phyloP scores from a whole-genome alignment of 2,797 vertebrate genomes.

The Pyrrhura leucotis region DNA sequence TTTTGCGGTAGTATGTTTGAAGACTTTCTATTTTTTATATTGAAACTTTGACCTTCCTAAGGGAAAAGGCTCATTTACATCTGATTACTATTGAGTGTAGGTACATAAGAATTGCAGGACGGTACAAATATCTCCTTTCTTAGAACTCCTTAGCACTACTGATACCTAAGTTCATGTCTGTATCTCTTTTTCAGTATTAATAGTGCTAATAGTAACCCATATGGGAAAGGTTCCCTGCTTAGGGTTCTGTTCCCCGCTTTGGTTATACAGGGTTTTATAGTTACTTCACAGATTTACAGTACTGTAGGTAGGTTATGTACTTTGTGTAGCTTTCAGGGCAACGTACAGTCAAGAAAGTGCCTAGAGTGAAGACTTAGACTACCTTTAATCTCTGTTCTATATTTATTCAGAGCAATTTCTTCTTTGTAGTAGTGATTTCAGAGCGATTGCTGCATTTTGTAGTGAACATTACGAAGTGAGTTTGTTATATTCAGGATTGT shows the following conservation, averaged over 20 bases:
- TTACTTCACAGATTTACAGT: background rate
- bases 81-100: background rate
- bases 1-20: background rate
- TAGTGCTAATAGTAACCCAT: background rate
- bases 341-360: fast-evolving
- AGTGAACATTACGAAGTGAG: background rate
- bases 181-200: background rate
- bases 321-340: background rate
- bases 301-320: background rate
- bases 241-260: fast-evolving
- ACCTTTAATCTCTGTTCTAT: background rate
- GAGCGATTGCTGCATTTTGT: background rate
- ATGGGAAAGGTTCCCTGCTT: background rate
- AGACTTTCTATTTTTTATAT: background rate
- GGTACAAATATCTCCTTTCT: background rate
- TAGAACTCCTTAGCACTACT: background rate
- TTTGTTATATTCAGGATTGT: background rate
- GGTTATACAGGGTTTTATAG: background rate
- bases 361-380: background rate
- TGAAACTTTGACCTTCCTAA: background rate
- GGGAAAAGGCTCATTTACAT: background rate
- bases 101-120: background rate
- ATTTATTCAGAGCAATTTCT: background rate
- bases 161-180: background rate
- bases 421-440: background rate